A percentile compares a stretch with the other conserved stretches of the same genome.
Conservation (phyloP, 2,888 invertebrate genomes). For the Zaprionus lineosus region DNA sequence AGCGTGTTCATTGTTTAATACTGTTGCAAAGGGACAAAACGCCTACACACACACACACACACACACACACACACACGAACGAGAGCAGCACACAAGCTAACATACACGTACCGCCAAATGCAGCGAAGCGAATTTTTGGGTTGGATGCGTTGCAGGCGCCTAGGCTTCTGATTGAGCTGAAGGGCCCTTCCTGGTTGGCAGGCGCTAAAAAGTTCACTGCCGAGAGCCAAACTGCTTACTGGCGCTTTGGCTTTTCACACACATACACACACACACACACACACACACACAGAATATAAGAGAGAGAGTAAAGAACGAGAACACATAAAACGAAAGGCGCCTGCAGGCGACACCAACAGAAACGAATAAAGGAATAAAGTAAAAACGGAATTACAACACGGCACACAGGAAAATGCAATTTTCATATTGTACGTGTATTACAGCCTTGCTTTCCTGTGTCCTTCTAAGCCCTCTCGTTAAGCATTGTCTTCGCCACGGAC, state of each 20-base stretch:
- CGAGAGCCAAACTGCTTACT: constrained; percentile 58
- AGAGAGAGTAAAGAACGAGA: constrained; percentile 30
- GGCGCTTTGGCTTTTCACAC: constrained; percentile 24
- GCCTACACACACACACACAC: constrained; percentile 30
- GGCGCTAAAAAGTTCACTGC: constrained; percentile 69
- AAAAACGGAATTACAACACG: constrained; percentile 25
- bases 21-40: constrained; percentile 56
- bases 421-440: constrained; percentile 47
- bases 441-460: constrained; percentile 26
- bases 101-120: constrained; percentile 12
- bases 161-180: constrained; percentile 14
- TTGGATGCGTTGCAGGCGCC: constrained; percentile 13
- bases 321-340: constrained; percentile 25
- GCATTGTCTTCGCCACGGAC: constrained; percentile 50
- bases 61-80: constrained; percentile 20
- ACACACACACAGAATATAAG: constrained; percentile 8
- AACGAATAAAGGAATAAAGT: constrained; percentile 5
- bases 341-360: constrained; percentile 10
- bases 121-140: constrained; percentile 16
- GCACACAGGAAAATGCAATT: constrained; percentile 70
- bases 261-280: constrained; percentile 16
- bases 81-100: no score
- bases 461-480: constrained; percentile 45
- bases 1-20: constrained; percentile 17
- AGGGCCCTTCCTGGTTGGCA: constrained; percentile 52